Evolutionary conservation across 2,797 vertebrate genomes (phyloP).

Genomic region (Pristis pectinata): DNA sequence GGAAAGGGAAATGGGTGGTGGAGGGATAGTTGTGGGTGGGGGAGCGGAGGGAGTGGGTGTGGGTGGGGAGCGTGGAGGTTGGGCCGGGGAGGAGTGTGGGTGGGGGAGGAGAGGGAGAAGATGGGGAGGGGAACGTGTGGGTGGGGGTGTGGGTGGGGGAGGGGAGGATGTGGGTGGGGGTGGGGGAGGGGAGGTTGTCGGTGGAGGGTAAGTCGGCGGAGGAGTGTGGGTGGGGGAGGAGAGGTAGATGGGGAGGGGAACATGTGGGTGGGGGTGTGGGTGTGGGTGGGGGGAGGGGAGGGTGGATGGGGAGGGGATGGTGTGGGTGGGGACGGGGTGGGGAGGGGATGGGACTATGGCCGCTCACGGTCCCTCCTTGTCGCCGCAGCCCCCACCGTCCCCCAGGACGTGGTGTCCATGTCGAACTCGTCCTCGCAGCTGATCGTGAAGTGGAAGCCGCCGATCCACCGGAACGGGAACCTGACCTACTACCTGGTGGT

Average conservation of each 20-base stretch:
- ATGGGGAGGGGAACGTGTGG: not conserved
- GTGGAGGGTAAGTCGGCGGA: not conserved
- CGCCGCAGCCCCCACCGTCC: slow-evolving; percentile 60
- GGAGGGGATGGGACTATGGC: too few species aligned
- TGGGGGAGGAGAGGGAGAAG: not conserved
- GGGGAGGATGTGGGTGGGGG: not conserved
- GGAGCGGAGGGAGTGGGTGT: too few species aligned
- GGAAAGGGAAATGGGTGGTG: too few species aligned
- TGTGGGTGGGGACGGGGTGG: not conserved
- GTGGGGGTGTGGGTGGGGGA: not conserved
- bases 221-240: not conserved
- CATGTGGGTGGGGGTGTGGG: not conserved
- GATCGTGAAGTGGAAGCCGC: slow-evolving; percentile 66
- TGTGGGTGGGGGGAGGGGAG: not conserved
- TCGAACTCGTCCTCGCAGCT: slow-evolving; percentile 66
- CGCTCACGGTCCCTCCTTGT: not conserved
- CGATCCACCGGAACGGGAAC: slow-evolving; percentile 63
- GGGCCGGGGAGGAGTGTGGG: too few species aligned
- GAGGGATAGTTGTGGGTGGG: slow-evolving; percentile 7
- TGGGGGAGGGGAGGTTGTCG: not conserved
- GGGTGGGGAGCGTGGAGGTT: not conserved
- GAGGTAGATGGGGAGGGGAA: not conserved
- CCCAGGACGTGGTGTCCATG: slow-evolving; percentile 63
- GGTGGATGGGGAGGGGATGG: not conserved
- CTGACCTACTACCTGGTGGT: slow-evolving; percentile 64